Evolutionary conservation across 2,888 invertebrate species (phyloP), one percentile per base, ranked within the genome.

Genomic region (Hirtodrosophila confusa): DNA sequence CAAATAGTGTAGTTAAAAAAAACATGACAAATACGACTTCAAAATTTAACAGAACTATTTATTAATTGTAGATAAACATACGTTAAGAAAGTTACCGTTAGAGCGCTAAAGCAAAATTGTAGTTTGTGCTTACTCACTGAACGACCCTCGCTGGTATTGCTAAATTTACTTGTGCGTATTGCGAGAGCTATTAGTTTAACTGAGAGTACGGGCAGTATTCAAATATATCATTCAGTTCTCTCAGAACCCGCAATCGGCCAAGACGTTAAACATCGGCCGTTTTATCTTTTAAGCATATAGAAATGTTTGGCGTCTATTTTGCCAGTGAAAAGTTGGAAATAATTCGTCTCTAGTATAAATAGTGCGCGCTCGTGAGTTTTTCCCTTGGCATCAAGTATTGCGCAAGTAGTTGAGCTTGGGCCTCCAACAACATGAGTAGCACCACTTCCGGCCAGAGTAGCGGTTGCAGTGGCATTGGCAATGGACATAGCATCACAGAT

Each of bases 361-460:
- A 74, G 44, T 50, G 43, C 17, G 40, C 43, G 50, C 23, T 54
- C 27, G 55, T 43, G 49, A 27, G 4, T 60, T 69, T 60, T 58
- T 43, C 17, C 47, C 51, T 44, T 48, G 69, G 27, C 50, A 60
- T 37, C 29, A 31, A 54, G 24, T 51, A 73, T 87, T 86, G 84
- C 71, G 86, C 77, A 86, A 79, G 76, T 87, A 33, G 41, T 45
- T 58, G 49, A 24, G 36, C n/a, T 31, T 23, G 41, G 45, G 45
- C 24, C 12, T 44, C 33, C 33, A 64, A 0, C 27, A 91, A 3
- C 31, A 31, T 91, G 91, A 80, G 85, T 44, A 67, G 70, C 55
- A 90, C 88, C 64, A 85, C 87, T 67, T 91, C 91, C 70, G 90
- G 89, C 40, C 80, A 86, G 53, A 91, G 90, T 71, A 89, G 89